Conservation (phyloP, 2,888 invertebrate species). For the Ennomos quercinarius region DNA sequence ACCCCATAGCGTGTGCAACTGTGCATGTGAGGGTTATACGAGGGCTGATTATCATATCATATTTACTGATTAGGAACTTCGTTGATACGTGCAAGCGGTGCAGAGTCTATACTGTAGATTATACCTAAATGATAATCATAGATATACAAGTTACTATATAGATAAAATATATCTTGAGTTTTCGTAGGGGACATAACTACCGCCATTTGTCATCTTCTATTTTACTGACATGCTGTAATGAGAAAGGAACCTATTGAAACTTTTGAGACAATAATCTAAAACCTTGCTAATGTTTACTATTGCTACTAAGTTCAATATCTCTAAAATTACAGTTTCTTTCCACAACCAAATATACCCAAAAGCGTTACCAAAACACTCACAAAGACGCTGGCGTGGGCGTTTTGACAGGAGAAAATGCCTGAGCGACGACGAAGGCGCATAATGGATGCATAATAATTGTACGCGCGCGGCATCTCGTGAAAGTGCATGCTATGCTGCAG, state of each 20-base stretch:
- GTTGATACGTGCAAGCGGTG: constrained; percentile 21
- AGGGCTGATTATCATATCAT: constrained; percentile 47
- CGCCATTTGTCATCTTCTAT: no score
- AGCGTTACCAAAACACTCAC: constrained; percentile 42
- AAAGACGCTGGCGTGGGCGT: constrained; percentile 62
- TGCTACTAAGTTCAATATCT: neutral
- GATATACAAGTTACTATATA: neutral
- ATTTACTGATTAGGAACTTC: constrained; percentile 38
- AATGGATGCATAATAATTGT: constrained; percentile 76
- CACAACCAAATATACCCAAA: constrained; percentile 12
- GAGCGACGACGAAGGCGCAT: constrained; percentile 61
- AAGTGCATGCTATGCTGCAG: constrained; percentile 74
- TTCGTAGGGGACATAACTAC: no score
- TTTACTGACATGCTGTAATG: no score
- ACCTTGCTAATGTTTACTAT: no score
- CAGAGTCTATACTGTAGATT: constrained; percentile 16
- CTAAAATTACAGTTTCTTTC: constrained; percentile 4
- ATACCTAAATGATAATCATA: constrained; percentile 36
- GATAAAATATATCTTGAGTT: neutral
- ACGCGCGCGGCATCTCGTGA: constrained; percentile 77
- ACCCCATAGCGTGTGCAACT: constrained; percentile 43
- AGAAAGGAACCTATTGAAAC: no score
- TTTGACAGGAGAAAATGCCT: constrained; percentile 65
- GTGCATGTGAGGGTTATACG: constrained; percentile 44
- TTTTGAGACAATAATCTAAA: no score